Percentiles rank a stretch among this genome's conserved stretches.
Evolutionary conservation across 2,113 vertebrate species (phyloP).

Genomic region (Myrmecophaga tridactyla): DNA sequence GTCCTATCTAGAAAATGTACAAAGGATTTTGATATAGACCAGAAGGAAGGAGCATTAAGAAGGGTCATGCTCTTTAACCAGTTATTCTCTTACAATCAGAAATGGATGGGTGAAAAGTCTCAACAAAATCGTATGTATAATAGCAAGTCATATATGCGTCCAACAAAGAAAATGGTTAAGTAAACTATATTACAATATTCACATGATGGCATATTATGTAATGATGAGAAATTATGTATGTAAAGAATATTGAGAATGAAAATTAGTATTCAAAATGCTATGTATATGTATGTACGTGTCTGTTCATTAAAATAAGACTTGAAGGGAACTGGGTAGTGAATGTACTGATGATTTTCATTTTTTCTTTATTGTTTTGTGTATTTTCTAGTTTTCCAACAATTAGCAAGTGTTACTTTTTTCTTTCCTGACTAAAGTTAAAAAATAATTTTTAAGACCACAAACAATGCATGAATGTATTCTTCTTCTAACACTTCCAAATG

Average conservation of each 20-base stretch:
- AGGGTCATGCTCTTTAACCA: background rate
- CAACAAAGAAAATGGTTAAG: background rate
- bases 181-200: background rate
- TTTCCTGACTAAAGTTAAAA: background rate
- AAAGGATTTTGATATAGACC: background rate
- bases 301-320: background rate
- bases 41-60: background rate
- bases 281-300: background rate
- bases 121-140: background rate
- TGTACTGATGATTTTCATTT: background rate
- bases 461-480: background rate
- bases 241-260: background rate
- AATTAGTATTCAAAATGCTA: background rate
- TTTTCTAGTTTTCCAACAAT: no score
- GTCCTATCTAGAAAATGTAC: background rate
- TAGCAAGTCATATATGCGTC: background rate
- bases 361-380: background rate
- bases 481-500: no score
- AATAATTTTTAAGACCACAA: background rate
- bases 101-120: background rate
- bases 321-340: background rate
- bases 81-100: background rate
- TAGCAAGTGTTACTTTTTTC: background rate
- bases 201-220: background rate
- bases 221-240: background rate